A percentile compares a stretch with the other conserved stretches of the same genome.
phyloP scores from a whole-genome alignment of 2,113 vertebrate species.

The Bungarus multicinctus region DNA sequence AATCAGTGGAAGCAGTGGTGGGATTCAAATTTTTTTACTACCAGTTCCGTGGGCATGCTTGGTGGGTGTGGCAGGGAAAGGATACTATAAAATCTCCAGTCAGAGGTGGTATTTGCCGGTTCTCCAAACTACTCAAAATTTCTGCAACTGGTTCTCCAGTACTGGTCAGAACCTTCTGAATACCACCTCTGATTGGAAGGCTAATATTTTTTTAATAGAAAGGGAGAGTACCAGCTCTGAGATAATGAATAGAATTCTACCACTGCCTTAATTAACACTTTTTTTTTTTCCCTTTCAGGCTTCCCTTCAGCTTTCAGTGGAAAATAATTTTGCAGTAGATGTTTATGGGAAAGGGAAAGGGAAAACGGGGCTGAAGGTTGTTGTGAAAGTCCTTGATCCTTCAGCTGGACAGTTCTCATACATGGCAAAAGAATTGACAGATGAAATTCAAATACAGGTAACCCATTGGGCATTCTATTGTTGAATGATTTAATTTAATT shows the following conservation, averaged over 20 bases:
- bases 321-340: conserved; percentile 89
- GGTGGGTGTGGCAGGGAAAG: too few relatives aligned
- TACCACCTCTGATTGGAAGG: neutral
- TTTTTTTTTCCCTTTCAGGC: conserved; percentile 71
- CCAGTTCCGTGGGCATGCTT: too few relatives aligned
- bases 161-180: too few relatives aligned
- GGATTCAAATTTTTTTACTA: too few relatives aligned
- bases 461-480: neutral
- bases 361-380: conserved; percentile 84
- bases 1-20: neutral
- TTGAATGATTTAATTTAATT: too few relatives aligned
- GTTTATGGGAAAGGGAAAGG: conserved; percentile 82
- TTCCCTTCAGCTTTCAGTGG: conserved; percentile 75
- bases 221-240: accelerated
- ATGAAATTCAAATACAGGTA: conserved; percentile 96
- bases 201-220: neutral
- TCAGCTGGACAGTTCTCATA: conserved; percentile 75
- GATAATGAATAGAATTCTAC: neutral
- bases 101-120: too few relatives aligned
- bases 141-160: too few relatives aligned
- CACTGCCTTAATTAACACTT: accelerated
- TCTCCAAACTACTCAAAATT: too few relatives aligned
- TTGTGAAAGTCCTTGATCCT: conserved; percentile 76
- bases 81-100: too few relatives aligned
- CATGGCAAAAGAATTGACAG: conserved; percentile 75